Conservation (phyloP, 2,888 invertebrate genomes). For the Alviniconcha strummeri region DNA sequence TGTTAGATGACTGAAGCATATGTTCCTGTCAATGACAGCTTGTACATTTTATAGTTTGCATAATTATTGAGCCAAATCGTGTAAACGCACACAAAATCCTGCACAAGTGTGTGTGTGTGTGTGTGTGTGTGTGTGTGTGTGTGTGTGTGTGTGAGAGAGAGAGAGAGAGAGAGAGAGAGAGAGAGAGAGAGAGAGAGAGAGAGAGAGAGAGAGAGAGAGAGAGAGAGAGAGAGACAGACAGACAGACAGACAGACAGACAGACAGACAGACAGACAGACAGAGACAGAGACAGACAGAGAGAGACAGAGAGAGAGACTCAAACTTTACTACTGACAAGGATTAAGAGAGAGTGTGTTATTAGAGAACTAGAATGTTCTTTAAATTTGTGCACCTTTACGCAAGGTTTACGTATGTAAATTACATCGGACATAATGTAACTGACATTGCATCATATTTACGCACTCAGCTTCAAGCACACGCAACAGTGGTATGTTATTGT, state of each 20-base stretch:
- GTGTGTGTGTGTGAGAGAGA: slow-evolving; percentile 3
- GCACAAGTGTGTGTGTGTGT: slow-evolving; percentile 11
- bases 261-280: background rate
- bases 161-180: background rate
- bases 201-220: slow-evolving; percentile 3
- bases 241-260: background rate
- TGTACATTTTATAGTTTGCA: background rate
- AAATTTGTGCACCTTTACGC: background rate
- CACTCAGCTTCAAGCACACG: too few relatives aligned
- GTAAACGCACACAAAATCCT: background rate
- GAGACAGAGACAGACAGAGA: background rate
- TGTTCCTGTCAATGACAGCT: background rate
- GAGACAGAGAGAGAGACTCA: background rate
- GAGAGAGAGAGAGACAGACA: background rate
- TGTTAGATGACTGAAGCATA: background rate
- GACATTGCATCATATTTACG: background rate
- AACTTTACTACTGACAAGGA: background rate
- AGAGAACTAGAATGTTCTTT: background rate
- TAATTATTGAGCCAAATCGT: background rate
- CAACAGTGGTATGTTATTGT: too few relatives aligned
- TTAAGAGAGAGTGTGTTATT: background rate
- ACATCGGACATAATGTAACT: background rate
- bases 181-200: slow-evolving; percentile 9
- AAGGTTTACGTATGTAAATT: background rate
- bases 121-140: slow-evolving; percentile 13